Percentiles rank a stretch among this genome's conserved stretches.
Conservation (phyloP, 2,888 invertebrate species). For the Tenodera sinensis region DNA sequence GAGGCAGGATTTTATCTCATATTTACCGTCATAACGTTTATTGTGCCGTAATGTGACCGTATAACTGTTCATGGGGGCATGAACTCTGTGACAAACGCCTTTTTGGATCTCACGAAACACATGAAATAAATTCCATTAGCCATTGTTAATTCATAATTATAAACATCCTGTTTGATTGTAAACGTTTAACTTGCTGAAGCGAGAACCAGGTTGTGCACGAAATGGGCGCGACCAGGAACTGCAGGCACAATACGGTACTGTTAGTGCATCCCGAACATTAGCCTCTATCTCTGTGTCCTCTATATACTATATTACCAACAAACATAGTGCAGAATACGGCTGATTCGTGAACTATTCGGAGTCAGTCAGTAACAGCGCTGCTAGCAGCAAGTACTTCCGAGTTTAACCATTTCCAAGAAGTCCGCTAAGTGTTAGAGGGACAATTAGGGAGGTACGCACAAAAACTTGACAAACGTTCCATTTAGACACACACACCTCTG, state of each 20-base stretch:
- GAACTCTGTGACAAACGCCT: background rate
- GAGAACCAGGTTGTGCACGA: background rate
- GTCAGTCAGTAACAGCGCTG: too few species aligned
- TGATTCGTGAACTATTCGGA: too few species aligned
- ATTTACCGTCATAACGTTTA: background rate
- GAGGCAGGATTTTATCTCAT: too few species aligned
- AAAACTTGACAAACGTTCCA: too few species aligned
- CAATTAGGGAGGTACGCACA: too few species aligned
- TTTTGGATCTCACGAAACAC: background rate
- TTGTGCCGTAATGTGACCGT: background rate
- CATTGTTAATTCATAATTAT: background rate
- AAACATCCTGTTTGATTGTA: background rate
- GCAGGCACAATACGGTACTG: background rate
- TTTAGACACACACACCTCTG: too few species aligned
- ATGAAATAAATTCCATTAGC: background rate
- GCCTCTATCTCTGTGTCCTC: too few species aligned
- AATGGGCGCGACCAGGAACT: background rate
- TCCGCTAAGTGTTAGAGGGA: too few species aligned
- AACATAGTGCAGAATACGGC: too few species aligned
- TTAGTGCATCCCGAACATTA: background rate
- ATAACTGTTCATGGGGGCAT: background rate
- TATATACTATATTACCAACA: too few species aligned
- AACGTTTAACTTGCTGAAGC: background rate
- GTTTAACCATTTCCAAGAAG: too few species aligned
- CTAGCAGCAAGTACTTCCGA: too few species aligned